Conservation (phyloP, 2,113 vertebrate species). For the Hylia prasina region DNA sequence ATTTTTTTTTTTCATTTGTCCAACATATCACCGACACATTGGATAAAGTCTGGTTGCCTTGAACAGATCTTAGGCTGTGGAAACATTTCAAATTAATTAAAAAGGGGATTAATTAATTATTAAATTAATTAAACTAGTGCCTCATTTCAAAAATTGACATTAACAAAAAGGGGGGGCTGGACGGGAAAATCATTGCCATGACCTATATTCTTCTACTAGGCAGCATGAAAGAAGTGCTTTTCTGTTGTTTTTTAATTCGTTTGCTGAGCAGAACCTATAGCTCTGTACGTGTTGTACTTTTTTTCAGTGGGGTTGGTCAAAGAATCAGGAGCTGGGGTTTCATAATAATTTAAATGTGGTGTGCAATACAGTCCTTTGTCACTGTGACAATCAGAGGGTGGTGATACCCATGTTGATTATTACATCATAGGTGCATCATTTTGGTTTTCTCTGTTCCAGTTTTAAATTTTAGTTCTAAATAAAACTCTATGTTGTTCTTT, state of each 20-base stretch:
- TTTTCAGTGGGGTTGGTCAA: not conserved
- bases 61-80: not conserved
- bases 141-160: not conserved
- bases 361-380: not conserved
- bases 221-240: not conserved
- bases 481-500: not conserved
- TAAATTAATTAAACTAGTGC: too few species aligned
- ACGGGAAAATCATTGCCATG: not conserved
- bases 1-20: constrained; percentile 39
- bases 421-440: not conserved
- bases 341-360: not conserved
- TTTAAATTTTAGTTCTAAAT: not conserved
- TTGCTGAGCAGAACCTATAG: not conserved
- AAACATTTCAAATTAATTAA: not conserved
- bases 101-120: too few species aligned
- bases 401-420: not conserved
- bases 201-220: not conserved
- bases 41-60: not conserved
- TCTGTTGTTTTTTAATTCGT: not conserved
- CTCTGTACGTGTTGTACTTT: not conserved
- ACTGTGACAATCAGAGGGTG: not conserved
- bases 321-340: not conserved
- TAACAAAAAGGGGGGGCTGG: not conserved
- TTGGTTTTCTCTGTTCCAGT: not conserved
- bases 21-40: not conserved